These are phyloP conservation scores for Lepidotrigona ventralis DNA, from an alignment of 1,140 invertebrate species.

Conservation along the genomic window DNA sequence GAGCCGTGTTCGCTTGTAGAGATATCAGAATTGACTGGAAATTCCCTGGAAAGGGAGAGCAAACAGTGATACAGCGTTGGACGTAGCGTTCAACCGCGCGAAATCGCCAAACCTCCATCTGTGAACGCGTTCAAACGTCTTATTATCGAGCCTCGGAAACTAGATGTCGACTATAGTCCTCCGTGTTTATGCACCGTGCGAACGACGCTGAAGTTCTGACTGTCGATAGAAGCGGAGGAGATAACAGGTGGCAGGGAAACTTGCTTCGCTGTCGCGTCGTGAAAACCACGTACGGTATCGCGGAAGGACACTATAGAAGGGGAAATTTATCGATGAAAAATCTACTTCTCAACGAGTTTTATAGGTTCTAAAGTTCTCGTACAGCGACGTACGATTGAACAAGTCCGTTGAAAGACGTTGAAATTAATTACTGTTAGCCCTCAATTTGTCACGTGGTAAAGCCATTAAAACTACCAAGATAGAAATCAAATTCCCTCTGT, in stretches of 20 bases:
- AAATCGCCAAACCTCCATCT: neutral
- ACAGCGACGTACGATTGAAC: too few relatives aligned
- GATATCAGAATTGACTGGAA: neutral
- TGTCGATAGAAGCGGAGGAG: neutral
- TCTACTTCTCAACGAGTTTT: too few relatives aligned
- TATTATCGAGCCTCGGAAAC: neutral
- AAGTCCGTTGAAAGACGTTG: too few relatives aligned
- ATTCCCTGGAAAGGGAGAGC: neutral
- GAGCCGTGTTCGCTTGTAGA: neutral
- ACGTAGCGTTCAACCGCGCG: neutral
- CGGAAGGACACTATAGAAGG: neutral
- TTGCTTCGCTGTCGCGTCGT: neutral
- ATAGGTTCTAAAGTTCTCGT: neutral
- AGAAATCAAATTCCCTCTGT: too few relatives aligned
- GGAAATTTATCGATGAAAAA: neutral
- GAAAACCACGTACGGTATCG: neutral
- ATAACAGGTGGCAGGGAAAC: conserved; percentile 4
- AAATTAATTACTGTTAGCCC: too few relatives aligned
- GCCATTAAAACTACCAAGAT: too few relatives aligned
- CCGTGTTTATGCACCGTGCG: neutral
- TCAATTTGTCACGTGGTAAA: too few relatives aligned
- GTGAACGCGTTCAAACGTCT: neutral
- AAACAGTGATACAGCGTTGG: neutral
- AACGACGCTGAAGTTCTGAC: neutral
- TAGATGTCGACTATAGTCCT: conserved; percentile 10